These are phyloP conservation scores for Podarcis siculus DNA, from an alignment of 2,797 vertebrate species.

Conservation along the genomic window DNA sequence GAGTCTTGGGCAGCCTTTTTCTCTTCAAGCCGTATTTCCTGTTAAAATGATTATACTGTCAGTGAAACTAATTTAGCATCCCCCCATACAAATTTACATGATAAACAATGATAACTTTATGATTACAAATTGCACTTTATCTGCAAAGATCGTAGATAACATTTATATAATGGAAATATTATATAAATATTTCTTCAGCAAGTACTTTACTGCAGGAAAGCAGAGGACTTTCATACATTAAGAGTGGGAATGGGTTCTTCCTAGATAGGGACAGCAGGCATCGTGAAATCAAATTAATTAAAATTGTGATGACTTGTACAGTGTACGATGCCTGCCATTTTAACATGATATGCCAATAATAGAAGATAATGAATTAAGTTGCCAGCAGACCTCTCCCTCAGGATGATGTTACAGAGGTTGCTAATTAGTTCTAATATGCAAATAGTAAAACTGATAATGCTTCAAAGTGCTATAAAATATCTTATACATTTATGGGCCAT, in stretches of 20 bases:
- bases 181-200: conserved; percentile 1
- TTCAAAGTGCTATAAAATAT: conserved; percentile 47
- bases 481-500: conserved; percentile 32
- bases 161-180: neutral
- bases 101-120: conserved; percentile 14
- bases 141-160: neutral
- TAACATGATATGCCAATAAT: conserved; percentile 84
- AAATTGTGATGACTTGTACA: conserved; percentile 72
- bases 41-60: conserved; percentile 20
- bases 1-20: neutral
- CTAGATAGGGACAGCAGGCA: conserved; percentile 27
- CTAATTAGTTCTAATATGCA: conserved; percentile 92
- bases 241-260: conserved; percentile 39
- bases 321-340: conserved; percentile 83
- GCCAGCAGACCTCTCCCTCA: conserved; percentile 71
- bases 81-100: conserved; percentile 44
- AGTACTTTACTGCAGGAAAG: conserved; percentile 12
- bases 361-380: conserved; percentile 88
- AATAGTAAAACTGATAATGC: conserved; percentile 66
- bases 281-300: conserved; percentile 62
- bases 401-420: conserved; percentile 81
- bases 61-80: conserved; percentile 61
- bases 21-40: neutral
- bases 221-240: neutral
- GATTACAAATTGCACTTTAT: conserved; percentile 13